Percentiles rank a stretch among this genome's conserved stretches.
Evolutionary conservation across 2,113 vertebrate genomes (phyloP).

Genomic region (Xenopus laevis): DNA sequence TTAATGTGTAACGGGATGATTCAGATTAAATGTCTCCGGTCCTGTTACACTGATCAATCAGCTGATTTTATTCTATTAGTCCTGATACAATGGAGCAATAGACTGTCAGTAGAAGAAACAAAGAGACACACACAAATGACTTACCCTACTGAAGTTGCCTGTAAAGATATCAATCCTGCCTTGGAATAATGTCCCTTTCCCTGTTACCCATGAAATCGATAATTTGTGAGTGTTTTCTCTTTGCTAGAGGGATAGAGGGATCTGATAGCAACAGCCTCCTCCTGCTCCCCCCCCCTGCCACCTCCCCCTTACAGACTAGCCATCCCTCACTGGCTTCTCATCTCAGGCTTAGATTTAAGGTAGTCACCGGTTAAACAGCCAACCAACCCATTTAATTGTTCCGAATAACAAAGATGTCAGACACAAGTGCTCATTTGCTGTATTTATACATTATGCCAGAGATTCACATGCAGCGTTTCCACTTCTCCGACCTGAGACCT

Average conservation of each 20-base stretch:
- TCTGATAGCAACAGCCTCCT: constrained; percentile 67
- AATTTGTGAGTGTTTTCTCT: constrained; percentile 69
- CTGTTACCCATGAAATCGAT: constrained; percentile 56
- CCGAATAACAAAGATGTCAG: background rate
- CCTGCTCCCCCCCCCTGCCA: constrained; percentile 50
- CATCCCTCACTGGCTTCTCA: constrained; percentile 51
- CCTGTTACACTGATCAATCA: background rate
- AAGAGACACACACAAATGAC: constrained; percentile 6
- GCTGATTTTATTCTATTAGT: background rate
- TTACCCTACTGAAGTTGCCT: constrained; percentile 33
- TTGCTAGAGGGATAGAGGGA: constrained; percentile 57
- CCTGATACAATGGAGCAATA: background rate
- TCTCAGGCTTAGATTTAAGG: constrained; percentile 64
- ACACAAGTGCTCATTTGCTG: background rate
- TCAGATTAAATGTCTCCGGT: background rate
- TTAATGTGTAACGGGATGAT: background rate
- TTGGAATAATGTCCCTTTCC: constrained; percentile 48
- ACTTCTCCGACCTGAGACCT: background rate
- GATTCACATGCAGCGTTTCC: background rate
- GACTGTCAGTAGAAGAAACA: background rate
- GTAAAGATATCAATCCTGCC: constrained; percentile 17
- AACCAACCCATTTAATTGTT: constrained; percentile 10
- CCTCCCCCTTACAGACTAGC: constrained; percentile 56
- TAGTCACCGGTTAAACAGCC: constrained; percentile 47
- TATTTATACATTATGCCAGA: background rate